Conservation (phyloP, 2,113 vertebrate species). For the Calyptommatus sinebrachiatus region DNA sequence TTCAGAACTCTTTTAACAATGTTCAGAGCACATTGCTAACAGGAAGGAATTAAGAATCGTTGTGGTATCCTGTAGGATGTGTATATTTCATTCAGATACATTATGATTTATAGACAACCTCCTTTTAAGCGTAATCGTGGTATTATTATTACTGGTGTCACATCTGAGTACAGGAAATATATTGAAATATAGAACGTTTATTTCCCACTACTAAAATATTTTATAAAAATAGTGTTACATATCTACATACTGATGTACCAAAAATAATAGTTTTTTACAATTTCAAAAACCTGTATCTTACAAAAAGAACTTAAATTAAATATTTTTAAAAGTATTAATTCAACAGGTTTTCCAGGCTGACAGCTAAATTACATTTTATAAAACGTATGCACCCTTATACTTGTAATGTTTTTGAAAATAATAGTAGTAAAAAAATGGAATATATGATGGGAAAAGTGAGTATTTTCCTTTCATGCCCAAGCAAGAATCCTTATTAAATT, state of each 20-base stretch:
- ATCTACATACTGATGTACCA: neutral
- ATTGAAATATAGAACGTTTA: conserved; percentile 50
- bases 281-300: neutral
- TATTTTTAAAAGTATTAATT: neutral
- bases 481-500: neutral
- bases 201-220: conserved; percentile 36
- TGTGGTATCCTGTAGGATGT: conserved; percentile 73
- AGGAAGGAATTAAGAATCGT: conserved; percentile 62
- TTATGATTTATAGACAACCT: conserved; percentile 51
- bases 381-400: neutral
- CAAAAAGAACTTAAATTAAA: neutral
- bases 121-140: conserved; percentile 60
- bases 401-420: neutral
- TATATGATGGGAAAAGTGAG: no score
- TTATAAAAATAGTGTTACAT: fast-evolving
- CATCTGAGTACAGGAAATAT: conserved; percentile 61
- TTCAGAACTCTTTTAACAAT: neutral
- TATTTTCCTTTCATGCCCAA: neutral
- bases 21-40: conserved; percentile 38
- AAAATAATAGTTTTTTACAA: neutral
- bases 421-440: neutral
- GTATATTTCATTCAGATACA: conserved; percentile 23
- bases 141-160: conserved; percentile 56
- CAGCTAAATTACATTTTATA: neutral
- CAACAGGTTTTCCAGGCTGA: neutral